These are phyloP conservation scores for Drosophila neutralis DNA, from an alignment of 2,888 invertebrate genomes.

Conservation along the genomic window DNA sequence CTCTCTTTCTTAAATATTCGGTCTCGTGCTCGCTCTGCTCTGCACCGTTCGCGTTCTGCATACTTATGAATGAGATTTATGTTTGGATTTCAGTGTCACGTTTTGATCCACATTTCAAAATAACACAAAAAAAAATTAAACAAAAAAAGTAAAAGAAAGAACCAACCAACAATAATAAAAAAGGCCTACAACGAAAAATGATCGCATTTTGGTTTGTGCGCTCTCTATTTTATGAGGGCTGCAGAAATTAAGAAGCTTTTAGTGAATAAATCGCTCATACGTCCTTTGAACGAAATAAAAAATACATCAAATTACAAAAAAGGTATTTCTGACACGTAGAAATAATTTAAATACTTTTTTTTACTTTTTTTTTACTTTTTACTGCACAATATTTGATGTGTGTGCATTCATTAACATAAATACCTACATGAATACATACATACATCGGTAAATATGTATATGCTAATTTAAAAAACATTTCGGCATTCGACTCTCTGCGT, in stretches of 20 bases:
- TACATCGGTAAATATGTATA: background rate
- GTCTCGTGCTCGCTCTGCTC: slow-evolving; percentile 3
- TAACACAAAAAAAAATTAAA: slow-evolving; percentile 10
- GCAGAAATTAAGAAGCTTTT: slow-evolving; percentile 14
- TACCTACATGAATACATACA: background rate
- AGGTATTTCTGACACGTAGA: background rate
- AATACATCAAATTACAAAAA: slow-evolving; percentile 15
- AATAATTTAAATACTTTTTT: background rate
- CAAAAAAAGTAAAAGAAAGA: slow-evolving; percentile 7
- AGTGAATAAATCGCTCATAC: slow-evolving; percentile 40
- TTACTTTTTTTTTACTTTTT: background rate
- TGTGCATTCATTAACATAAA: background rate
- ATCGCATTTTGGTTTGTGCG: slow-evolving; percentile 3
- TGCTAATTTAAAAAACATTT: background rate
- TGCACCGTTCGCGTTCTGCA: slow-evolving; percentile 44
- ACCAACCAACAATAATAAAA: background rate
- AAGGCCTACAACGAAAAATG: slow-evolving; percentile 2
- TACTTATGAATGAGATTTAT: slow-evolving; percentile 75
- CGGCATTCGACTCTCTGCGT: background rate
- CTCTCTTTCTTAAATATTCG: background rate
- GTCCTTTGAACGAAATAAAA: slow-evolving; percentile 7
- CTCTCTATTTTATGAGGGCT: slow-evolving; percentile 3
- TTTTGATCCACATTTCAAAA: slow-evolving; percentile 71
- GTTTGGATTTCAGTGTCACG: slow-evolving; percentile 76
- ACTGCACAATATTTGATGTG: background rate